Base-by-base conservation (phyloP, 2,888 invertebrate genomes). In the Cantharis lateralis region DNA sequence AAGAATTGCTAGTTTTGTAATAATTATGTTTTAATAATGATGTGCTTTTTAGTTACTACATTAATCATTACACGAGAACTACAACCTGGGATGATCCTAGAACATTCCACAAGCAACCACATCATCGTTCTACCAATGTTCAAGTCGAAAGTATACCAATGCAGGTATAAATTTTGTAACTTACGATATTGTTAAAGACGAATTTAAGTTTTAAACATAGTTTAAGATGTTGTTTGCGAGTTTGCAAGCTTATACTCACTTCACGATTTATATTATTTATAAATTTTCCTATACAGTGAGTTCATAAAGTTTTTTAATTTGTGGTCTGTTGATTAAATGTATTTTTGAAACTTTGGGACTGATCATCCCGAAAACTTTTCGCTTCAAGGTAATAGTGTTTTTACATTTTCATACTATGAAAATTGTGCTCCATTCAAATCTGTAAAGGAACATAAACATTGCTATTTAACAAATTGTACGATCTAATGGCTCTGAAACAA, bases 21-120 rank as follows among this genome's bases (percentile, higher is more conserved):
- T 13, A 15, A 15, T 32, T 70, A 15, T 61, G 16, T 32, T 15
- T 66, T 18, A 61, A 68, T 68, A 13, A n/a, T 28, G 10, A 28
- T 28, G 76, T 79, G 71, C 78, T 74, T 88, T 89, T 28, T 87
- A 95, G 95, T 83, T 95, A 94, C 87, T 95, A 93, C 85, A 91
- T 95, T 81, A 94, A 95, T 87, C 94, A 93, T 86, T 90, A 91
- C 79, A 93, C 91, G 70, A 93, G 93, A 88, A 91, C 91, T 64
- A 95, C 95, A 81, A 93, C 93, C 83, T 93, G 95, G 92, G 94
- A 95, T 84, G 95, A 95, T 89, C 95, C 95, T 15, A 90, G 94
- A 82, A 88, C 89, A 15, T 48, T 48, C n/a, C 74, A 72, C 48
- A 71, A 73, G 9, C 78, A 76, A 61, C 70, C 64, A 64, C 26